Evolutionary conservation across 2,797 vertebrate species (phyloP).

Genomic region (Mionectes olivaceus): DNA sequence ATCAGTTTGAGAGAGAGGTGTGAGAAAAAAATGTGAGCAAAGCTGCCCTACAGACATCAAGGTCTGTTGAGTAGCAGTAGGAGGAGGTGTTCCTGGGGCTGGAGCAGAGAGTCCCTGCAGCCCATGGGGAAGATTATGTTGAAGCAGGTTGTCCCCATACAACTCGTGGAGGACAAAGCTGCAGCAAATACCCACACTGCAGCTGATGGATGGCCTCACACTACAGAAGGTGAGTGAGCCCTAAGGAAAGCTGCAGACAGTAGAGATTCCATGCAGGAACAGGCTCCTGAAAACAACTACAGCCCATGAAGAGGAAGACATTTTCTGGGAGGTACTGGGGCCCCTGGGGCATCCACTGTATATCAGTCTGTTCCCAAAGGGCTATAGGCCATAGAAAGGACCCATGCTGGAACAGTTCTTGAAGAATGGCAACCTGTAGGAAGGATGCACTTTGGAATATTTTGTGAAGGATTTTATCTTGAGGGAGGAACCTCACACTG

Average conservation of each 20-base stretch:
- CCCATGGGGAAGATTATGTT: background rate
- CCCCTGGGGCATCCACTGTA: rapidly evolving
- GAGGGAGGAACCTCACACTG: background rate
- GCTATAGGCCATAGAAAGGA: background rate
- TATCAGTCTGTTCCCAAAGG: background rate
- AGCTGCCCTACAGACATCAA: background rate
- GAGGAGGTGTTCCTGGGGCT: background rate
- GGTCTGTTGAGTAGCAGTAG: background rate
- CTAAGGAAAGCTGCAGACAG: background rate
- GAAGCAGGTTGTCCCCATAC: background rate
- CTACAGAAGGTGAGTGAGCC: background rate
- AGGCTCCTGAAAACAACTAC: background rate
- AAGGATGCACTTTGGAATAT: background rate
- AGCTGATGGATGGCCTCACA: background rate
- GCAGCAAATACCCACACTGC: background rate
- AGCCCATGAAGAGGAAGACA: too few species aligned
- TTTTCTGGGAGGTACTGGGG: background rate
- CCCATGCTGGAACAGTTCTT: background rate
- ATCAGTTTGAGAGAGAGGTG: background rate
- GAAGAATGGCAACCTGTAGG: background rate
- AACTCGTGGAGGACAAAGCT: background rate
- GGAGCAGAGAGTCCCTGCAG: background rate
- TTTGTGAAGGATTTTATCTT: background rate
- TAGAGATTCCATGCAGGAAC: background rate
- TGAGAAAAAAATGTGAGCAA: background rate